Evolutionary conservation across 2,113 vertebrate genomes (phyloP).

Genomic region (Hippopotamus amphibius): DNA sequence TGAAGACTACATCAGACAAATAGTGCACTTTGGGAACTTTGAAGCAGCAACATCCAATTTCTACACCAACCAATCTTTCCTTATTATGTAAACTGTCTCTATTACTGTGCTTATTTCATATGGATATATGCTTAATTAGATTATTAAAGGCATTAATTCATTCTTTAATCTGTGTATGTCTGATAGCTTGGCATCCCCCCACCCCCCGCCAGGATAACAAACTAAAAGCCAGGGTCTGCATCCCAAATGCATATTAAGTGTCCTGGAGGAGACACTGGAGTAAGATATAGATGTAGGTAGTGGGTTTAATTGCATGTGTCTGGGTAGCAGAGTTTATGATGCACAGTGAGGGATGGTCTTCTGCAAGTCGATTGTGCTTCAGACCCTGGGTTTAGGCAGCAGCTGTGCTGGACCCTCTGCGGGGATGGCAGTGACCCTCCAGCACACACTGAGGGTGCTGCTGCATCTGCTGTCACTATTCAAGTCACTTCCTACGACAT

Average conservation of each 20-base stretch:
- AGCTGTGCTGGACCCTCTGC: constrained; percentile 74
- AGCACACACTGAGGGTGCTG: constrained; percentile 62
- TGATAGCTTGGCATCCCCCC: background rate
- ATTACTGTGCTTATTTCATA: background rate
- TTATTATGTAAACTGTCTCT: constrained; percentile 29
- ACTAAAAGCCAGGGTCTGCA: background rate
- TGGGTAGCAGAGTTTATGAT: background rate
- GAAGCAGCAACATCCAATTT: constrained; percentile 3
- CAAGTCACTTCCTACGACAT: constrained; percentile 80
- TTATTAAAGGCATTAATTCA: background rate
- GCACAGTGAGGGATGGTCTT: constrained; percentile 65
- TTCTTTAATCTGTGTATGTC: background rate
- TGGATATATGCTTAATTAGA: background rate
- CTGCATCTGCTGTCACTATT: constrained; percentile 58
- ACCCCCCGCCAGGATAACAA: background rate
- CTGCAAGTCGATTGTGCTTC: constrained; percentile 61
- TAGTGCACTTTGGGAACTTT: constrained; percentile 3
- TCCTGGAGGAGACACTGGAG: background rate
- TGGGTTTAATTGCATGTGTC: background rate
- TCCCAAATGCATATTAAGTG: background rate
- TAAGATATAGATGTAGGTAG: background rate
- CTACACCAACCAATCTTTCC: constrained; percentile 16
- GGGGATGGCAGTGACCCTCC: constrained; percentile 68
- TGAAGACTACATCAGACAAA: constrained; percentile 40
- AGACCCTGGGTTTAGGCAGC: constrained; percentile 72